Base-by-base conservation (phyloP, 2,888 invertebrate species). In the Podabrus alpinus region DNA sequence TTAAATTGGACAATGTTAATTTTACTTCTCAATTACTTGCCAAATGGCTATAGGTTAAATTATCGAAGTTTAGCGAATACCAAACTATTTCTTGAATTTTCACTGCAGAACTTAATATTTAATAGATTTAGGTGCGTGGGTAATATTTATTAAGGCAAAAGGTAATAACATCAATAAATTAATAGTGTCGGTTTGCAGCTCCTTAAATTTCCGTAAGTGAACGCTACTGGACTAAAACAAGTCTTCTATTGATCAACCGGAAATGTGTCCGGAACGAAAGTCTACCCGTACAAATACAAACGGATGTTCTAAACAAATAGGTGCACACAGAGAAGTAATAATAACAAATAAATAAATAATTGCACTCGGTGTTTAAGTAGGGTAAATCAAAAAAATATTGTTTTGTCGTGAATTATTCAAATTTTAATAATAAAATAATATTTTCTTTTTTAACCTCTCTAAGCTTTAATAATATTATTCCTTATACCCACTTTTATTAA, bases 221-320 rank as follows among this genome's bases (percentile, higher is more conserved):
- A 76, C 70, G 69, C 75, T 73, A 70, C 69, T 76, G 76, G 68
- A 76, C 71, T 76, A 76, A 73, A 73, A 71, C 76, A 73, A 45
- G 76, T 76, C 73, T 17, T 16, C 67, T 73, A 73, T 76, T 73
- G 76, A 76, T 73, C 76, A 76, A 70, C 68, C 62, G 68, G 71
- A 74, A 74, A 68, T 68, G 59, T 74, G 24, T 67, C 71, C 74
- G 74, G 71, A 75, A 72, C 72, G 66, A 59, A 62, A 72, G 29
- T 66, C 45, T 66, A 66, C 64, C 68, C 68, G 64, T 62, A 70
- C 66, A 67, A 73, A 45, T n/a, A 2, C n/a, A 45, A 45, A n/a
- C 45, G 45, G 45, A 45, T 45, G n/a, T 45, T 45, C 45, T 45
- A 45, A 45, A 45, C 45, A 45, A 45, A 45, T 45, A 45, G n/a